Percentiles rank a stretch among this genome's conserved stretches.
Conservation (phyloP, 2,797 vertebrate species). For the Furcifer pardalis region DNA sequence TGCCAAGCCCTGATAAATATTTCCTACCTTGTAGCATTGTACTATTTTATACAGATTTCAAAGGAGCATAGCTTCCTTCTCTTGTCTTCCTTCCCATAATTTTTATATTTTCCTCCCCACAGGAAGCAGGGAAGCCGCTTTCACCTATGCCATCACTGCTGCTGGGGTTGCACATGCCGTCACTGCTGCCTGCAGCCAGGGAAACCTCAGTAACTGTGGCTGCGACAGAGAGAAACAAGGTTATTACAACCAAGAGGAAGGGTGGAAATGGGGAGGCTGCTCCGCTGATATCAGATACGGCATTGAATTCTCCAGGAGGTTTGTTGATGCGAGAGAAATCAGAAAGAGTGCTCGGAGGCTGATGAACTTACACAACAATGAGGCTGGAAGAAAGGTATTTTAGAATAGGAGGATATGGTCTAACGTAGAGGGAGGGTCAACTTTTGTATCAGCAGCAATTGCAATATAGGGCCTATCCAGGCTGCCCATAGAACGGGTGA, state of each 20-base stretch:
- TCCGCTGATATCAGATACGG: conserved; percentile 97
- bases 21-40: background rate
- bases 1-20: too few species aligned
- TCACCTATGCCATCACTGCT: conserved; percentile 97
- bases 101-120: conserved; percentile 61
- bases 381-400: conserved; percentile 96
- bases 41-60: background rate
- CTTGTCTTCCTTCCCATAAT: background rate
- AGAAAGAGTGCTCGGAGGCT: conserved; percentile 96
- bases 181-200: conserved; percentile 95
- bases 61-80: background rate
- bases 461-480: too few species aligned
- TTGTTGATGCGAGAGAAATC: conserved; percentile 96
- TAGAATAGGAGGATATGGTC: conserved; percentile 52
- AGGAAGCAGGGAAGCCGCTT: conserved; percentile 98
- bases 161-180: conserved; percentile 95
- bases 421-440: conserved; percentile 36
- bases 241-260: conserved; percentile 94
- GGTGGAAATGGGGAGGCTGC: conserved; percentile 99
- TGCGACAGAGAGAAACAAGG: conserved; percentile 98
- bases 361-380: conserved; percentile 99
- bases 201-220: conserved; percentile 97
- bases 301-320: conserved; percentile 95
- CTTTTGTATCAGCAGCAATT: conserved; percentile 23
- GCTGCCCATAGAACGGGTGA: too few species aligned